A percentile compares a stretch with the other conserved stretches of the same genome.
Evolutionary conservation across 2,888 invertebrate species (phyloP).

Genomic region (Holacanthella duospinosa): DNA sequence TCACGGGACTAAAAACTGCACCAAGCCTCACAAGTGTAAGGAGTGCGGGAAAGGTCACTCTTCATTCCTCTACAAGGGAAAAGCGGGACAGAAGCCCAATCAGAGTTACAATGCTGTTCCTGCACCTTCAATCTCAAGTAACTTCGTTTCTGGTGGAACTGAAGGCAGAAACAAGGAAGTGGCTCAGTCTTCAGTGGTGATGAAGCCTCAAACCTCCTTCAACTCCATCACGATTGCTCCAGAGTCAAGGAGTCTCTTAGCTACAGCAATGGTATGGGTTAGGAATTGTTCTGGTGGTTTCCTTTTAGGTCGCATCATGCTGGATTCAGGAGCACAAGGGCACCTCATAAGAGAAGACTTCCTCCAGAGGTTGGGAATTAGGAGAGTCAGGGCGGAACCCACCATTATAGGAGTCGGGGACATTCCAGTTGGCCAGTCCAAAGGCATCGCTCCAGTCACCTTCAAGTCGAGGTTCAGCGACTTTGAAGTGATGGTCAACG

Average conservation of each 20-base stretch:
- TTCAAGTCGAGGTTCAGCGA: not conserved
- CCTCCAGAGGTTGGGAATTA: not conserved
- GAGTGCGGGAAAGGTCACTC: not conserved
- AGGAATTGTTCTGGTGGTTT: not conserved
- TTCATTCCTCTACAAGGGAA: not conserved
- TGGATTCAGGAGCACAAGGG: slow-evolving; percentile 7
- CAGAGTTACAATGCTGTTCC: not conserved
- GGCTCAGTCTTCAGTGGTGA: too few relatives aligned
- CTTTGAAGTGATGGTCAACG: not conserved
- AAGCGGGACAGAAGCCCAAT: not conserved
- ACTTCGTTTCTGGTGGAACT: too few relatives aligned
- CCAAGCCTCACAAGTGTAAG: not conserved
- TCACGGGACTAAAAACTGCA: not conserved
- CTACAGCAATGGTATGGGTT: not conserved
- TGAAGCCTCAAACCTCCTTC: too few relatives aligned
- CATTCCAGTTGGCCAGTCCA: too few relatives aligned
- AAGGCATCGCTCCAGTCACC: not conserved
- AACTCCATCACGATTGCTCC: too few relatives aligned
- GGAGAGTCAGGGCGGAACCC: too few relatives aligned
- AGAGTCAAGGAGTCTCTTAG: not conserved
- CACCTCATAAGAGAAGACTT: slow-evolving; percentile 1
- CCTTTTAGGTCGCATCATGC: not conserved
- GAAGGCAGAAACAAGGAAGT: too few relatives aligned
- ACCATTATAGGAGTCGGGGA: too few relatives aligned
- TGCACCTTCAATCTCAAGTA: not conserved